Evolutionary conservation across 2,113 vertebrate genomes (phyloP).

Genomic region (Campylorhamphus procurvoides): DNA sequence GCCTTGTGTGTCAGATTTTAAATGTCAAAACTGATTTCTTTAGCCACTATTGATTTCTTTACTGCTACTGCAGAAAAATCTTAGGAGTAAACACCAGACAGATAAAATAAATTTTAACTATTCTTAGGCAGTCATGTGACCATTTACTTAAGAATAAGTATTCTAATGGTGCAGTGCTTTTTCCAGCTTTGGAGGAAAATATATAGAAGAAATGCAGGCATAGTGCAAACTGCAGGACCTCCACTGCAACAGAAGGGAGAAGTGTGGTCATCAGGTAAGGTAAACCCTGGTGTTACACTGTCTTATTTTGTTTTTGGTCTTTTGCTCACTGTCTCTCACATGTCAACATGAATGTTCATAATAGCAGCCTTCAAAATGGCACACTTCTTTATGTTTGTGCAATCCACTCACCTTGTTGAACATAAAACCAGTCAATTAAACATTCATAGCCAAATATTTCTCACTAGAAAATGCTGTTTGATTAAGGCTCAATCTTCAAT

Average conservation of each 20-base stretch:
- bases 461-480: not conserved
- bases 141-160: not conserved
- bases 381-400: not conserved
- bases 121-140: not conserved
- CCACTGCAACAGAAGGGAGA: not conserved
- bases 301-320: not conserved
- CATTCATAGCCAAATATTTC: not conserved
- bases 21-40: slow-evolving; percentile 1
- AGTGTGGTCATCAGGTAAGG: not conserved
- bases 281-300: not conserved
- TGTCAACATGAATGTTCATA: not conserved
- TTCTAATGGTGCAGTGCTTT: not conserved
- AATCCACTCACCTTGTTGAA: not conserved
- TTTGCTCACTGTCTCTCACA: not conserved
- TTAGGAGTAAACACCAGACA: not conserved
- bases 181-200: not conserved
- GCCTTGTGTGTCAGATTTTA: not conserved
- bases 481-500: not conserved
- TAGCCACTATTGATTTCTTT: not conserved
- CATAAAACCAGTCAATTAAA: not conserved
- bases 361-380: not conserved
- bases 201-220: not conserved
- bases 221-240: not conserved
- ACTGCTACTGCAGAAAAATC: not conserved
- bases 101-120: not conserved